Percentiles rank a stretch among this genome's conserved stretches.
These are phyloP conservation scores for Lerista edwardsae DNA, from an alignment of 2,797 vertebrate genomes.

Conservation along the genomic window DNA sequence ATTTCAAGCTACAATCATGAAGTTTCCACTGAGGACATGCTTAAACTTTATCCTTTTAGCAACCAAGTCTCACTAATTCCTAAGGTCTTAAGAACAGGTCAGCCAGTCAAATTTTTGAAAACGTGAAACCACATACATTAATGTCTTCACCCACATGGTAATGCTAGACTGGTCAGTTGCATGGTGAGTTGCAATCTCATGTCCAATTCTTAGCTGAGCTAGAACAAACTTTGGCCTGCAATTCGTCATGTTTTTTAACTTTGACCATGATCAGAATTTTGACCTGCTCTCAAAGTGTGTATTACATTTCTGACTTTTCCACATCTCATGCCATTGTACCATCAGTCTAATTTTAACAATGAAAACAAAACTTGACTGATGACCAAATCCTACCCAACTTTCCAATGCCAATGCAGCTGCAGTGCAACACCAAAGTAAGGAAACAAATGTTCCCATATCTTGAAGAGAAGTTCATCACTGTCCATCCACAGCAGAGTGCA, in stretches of 20 bases:
- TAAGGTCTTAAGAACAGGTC: too few species aligned
- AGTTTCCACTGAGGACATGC: neutral
- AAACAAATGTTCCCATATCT: too few species aligned
- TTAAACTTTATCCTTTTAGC: neutral
- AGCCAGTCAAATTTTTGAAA: too few species aligned
- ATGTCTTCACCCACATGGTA: neutral
- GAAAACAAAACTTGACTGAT: neutral
- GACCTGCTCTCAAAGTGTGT: too few species aligned
- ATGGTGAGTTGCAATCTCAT: neutral
- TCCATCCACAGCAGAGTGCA: too few species aligned
- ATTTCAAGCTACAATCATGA: neutral
- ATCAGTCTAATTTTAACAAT: neutral
- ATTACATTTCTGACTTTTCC: neutral
- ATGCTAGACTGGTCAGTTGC: neutral
- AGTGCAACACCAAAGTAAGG: too few species aligned
- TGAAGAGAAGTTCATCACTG: too few species aligned
- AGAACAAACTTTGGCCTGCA: neutral
- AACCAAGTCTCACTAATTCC: neutral
- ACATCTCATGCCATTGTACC: neutral
- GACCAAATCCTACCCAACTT: too few species aligned
- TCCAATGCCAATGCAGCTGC: too few species aligned
- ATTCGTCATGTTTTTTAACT: neutral
- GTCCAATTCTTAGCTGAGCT: too few species aligned
- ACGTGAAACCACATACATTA: too few species aligned
- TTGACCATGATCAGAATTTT: too few species aligned